Percentiles rank a stretch among this genome's conserved stretches.
Evolutionary conservation across 2,113 vertebrate genomes (phyloP).

Genomic region (Syngnathoides biaculeatus): DNA sequence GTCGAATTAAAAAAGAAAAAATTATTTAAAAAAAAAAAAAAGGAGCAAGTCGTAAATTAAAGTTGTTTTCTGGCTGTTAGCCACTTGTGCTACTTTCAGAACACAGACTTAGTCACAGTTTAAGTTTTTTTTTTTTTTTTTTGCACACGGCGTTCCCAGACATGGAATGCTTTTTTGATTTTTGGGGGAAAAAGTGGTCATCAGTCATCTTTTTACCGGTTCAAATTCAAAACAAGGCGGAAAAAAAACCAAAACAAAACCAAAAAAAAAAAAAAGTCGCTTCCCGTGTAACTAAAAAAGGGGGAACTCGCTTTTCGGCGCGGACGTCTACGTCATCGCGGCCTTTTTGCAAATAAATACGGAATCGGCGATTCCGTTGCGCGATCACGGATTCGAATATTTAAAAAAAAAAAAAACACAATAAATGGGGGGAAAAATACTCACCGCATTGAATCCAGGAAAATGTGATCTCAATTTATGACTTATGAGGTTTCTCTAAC

Average conservation of each 20-base stretch:
- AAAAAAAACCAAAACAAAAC: no score
- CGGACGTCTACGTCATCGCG: no score
- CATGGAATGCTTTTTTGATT: not conserved
- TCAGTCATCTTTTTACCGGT: not conserved
- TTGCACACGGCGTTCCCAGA: not conserved
- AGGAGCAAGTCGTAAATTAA: not conserved
- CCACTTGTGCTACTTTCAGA: not conserved
- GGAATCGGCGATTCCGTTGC: conserved; percentile 24
- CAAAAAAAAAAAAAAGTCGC: no score
- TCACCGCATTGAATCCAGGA: not conserved
- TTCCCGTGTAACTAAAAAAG: no score
- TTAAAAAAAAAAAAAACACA: not conserved
- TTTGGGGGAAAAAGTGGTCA: not conserved
- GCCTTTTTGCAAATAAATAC: conserved; percentile 32
- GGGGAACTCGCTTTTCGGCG: no score
- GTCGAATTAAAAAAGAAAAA: not conserved
- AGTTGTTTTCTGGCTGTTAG: not conserved
- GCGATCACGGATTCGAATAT: conserved; percentile 43
- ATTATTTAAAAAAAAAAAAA: no score
- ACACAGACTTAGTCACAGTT: not conserved
- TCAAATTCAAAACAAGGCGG: not conserved
- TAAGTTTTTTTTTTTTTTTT: no score
- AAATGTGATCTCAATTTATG: not conserved
- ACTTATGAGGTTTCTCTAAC: not conserved
- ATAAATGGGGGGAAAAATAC: not conserved